Percentiles rank a stretch among this genome's conserved stretches.
Conservation (phyloP, 1,140 invertebrate species). For the Samia ricini region DNA sequence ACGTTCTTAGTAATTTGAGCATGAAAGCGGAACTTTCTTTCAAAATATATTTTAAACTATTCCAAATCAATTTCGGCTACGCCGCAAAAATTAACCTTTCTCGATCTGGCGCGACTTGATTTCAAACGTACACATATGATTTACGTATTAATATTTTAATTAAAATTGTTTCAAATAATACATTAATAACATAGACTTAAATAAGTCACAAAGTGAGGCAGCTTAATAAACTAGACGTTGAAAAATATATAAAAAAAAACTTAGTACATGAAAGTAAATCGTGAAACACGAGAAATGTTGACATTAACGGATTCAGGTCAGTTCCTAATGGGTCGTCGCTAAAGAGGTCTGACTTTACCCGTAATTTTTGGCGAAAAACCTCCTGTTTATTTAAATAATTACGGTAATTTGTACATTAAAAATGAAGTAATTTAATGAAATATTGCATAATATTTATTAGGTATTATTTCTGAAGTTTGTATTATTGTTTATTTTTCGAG, state of each 20-base stretch:
- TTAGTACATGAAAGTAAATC: constrained; percentile 18
- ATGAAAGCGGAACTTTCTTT: no score
- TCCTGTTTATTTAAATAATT: constrained; percentile 14
- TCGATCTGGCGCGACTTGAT: no score
- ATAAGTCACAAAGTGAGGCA: neutral
- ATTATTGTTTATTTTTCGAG: neutral
- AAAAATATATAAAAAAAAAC: neutral
- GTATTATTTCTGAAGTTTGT: no score
- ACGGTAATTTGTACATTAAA: neutral
- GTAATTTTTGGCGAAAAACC: constrained; percentile 15
- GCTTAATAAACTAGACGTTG: constrained; percentile 2
- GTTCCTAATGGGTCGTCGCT: constrained; percentile 21
- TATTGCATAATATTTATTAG: neutral
- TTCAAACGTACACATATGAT: no score
- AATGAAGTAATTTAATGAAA: neutral
- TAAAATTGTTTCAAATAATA: no score
- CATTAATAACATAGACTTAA: no score
- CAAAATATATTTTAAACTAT: no score
- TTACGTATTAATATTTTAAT: no score
- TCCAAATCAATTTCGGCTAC: no score
- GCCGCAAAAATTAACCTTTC: no score
- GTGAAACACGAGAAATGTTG: constrained; percentile 22
- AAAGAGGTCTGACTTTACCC: constrained; percentile 22
- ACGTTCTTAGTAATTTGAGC: no score
- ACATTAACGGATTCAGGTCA: constrained; percentile 24